Base-by-base conservation (phyloP, 2,797 vertebrate species). In the Hemitrygon akajei region DNA sequence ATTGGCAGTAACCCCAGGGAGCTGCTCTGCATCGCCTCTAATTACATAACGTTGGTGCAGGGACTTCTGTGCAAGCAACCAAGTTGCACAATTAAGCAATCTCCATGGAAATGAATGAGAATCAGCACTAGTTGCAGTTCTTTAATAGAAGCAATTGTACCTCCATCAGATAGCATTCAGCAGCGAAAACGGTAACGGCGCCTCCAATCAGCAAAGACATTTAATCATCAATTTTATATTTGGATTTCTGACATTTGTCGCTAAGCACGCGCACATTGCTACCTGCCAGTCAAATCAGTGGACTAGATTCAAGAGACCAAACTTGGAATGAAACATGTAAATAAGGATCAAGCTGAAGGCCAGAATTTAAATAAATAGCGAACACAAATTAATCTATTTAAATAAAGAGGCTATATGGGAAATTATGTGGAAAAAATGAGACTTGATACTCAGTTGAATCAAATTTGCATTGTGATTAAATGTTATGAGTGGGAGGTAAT, bases 61-160 rank as follows among this genome's bases (percentile, higher is more conserved):
- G 86, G 18, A 89, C 86, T 16, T 66, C 22, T 22, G 86, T 69
- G 60, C 86, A 89, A 37, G 86, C 69, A 89, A 66, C 86, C 86
- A 89, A 89, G 86, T 89, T 89, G 37, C 69, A n/a, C 86, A 89
- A 89, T 89, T 89, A 89, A 89, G 86, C 86, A 66, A 69, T 89
- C 60, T 69, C 86, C 86, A 89, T 89, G 86, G 86, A 89, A 89
- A 89, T 89, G 86, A 89, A 22, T 89, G 60, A 89, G n/a, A 89
- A 89, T 89, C 30, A 66, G 16, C 60, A 20, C 86, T 9, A n/a
- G 58, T 63, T 66, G 16, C n/a, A 37, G 11, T 89, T 89, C 60
- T 60, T 37, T 69, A 66, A 69, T 37, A 2, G 63, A n/a, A 89
- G 60, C 60, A 37, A 0, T 89, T 89, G 60, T 10, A 37, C 34